phyloP scores from a whole-genome alignment of 1,140 invertebrate genomes.

The Drosophila mayri region DNA sequence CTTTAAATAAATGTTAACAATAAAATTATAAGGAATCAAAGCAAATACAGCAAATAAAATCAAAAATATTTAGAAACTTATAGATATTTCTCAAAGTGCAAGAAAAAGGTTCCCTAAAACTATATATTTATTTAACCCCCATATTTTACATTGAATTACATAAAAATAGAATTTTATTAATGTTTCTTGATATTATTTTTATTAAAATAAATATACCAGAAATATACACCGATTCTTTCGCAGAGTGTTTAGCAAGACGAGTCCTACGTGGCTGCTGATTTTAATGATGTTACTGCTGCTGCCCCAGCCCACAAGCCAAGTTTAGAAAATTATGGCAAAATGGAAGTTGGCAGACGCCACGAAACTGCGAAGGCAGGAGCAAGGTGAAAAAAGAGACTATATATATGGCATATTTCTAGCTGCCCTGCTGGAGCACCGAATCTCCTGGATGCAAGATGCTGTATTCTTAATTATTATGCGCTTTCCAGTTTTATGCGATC shows the following conservation, averaged over 20 bases:
- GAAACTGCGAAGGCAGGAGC: constrained; percentile 30
- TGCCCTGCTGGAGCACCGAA: not conserved
- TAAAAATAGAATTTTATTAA: not conserved
- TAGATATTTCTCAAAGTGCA: not conserved
- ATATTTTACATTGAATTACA: not conserved
- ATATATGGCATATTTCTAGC: constrained; percentile 1
- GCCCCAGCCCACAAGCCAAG: constrained; percentile 64
- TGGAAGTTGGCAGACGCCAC: constrained; percentile 53
- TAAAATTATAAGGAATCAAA: too few relatives aligned
- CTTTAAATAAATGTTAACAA: constrained; percentile 1
- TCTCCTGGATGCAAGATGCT: not conserved
- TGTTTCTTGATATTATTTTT: not conserved
- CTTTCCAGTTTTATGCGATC: constrained; percentile 19
- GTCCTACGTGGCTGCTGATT: constrained; percentile 20
- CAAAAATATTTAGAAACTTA: not conserved
- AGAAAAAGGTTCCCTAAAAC: not conserved
- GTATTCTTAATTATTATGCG: not conserved
- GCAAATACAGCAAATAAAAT: too few relatives aligned
- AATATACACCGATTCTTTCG: not conserved
- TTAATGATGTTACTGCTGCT: constrained; percentile 27
- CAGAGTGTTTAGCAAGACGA: not conserved
- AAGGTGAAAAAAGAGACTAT: not conserved
- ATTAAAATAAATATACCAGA: too few relatives aligned
- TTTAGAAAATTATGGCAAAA: constrained; percentile 72
- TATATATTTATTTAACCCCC: not conserved